Evolutionary conservation across 2,888 invertebrate genomes (phyloP), one percentile per base, ranked within the genome.

Genomic region (Drosophila seclusa): DNA sequence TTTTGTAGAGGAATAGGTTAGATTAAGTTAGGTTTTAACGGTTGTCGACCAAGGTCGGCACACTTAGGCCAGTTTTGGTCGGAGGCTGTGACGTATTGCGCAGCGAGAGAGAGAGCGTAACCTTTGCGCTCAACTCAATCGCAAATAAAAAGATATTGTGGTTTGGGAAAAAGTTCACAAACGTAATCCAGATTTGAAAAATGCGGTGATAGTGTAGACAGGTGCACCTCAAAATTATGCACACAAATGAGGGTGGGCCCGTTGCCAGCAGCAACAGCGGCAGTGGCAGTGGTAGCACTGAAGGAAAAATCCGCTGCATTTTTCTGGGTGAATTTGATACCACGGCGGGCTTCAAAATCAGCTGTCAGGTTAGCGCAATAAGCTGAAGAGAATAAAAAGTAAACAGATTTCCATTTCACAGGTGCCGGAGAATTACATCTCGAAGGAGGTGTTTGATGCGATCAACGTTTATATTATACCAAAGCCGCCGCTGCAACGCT

Each of bases 391-490:
- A 24, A 16, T 45, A 16, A 45, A 45, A 4, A 45, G 45, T 21
- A 38, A 55, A 5, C 4, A n/a, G 1, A 6, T 16, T 4, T 10
- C 2, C 21, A 16, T n/a, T 27, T 29, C 21, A 13, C 52, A 97
- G 96, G 97, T 97, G 67, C 99, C 99, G 8, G 96, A 97, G 88
- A 97, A 98, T 91, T 97, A 96, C 91, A 96, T 99, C 55, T 96
- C 97, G 0, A 98, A 98, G 93, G 98, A 99, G 89, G 95, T 97
- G 27, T 99, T 99, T 94, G 98, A 99, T 94, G 96, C 97, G 68
- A 96, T 99, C 67, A 98, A 97, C 92, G 97, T 97, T 31, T 99
- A 98, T 91, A 98, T 99, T 78, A 99, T 99, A 91, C 98, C 99
- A 5, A 99, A 99, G 93, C 96, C 97, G 34, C 97, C 98, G 90